Conservation (phyloP, 2,888 invertebrate species). For the Heteromurus nitidus region DNA sequence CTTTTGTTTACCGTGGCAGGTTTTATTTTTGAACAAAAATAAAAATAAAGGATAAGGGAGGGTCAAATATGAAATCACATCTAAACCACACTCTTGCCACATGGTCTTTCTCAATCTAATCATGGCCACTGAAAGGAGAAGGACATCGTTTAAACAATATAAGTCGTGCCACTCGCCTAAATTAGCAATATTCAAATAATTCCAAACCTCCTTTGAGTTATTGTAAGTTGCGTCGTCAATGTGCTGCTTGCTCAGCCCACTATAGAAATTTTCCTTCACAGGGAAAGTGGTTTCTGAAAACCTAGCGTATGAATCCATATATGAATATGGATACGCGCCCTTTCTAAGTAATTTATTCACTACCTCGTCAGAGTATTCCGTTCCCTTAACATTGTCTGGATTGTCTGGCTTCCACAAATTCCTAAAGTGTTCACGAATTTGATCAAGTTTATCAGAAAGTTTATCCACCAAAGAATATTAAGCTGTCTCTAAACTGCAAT, state of each 20-base stretch:
- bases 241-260: slow-evolving; percentile 42
- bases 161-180: slow-evolving; percentile 37
- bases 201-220: slow-evolving; percentile 57
- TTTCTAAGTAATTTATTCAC: slow-evolving; percentile 46
- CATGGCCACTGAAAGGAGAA: not conserved
- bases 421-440: not conserved
- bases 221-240: slow-evolving; percentile 39
- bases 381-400: not conserved
- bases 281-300: slow-evolving; percentile 61
- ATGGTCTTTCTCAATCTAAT: slow-evolving; percentile 8
- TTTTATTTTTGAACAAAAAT: too few relatives aligned
- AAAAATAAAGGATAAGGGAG: too few relatives aligned
- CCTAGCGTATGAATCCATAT: slow-evolving; percentile 49
- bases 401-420: too few relatives aligned
- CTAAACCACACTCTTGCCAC: slow-evolving; percentile 1
- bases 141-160: slow-evolving; percentile 15
- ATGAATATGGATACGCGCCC: slow-evolving; percentile 65
- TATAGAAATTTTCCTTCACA: slow-evolving; percentile 32
- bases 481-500: too few relatives aligned
- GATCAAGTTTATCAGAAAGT: not conserved
- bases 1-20: too few relatives aligned
- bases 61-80: slow-evolving; percentile 13
- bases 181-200: slow-evolving; percentile 36
- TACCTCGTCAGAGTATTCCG: slow-evolving; percentile 13
- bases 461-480: too few relatives aligned